A percentile compares a stretch with the other conserved stretches of the same genome.
These are phyloP conservation scores for Pangasius djambal DNA, from an alignment of 2,797 vertebrate genomes.

Conservation along the genomic window DNA sequence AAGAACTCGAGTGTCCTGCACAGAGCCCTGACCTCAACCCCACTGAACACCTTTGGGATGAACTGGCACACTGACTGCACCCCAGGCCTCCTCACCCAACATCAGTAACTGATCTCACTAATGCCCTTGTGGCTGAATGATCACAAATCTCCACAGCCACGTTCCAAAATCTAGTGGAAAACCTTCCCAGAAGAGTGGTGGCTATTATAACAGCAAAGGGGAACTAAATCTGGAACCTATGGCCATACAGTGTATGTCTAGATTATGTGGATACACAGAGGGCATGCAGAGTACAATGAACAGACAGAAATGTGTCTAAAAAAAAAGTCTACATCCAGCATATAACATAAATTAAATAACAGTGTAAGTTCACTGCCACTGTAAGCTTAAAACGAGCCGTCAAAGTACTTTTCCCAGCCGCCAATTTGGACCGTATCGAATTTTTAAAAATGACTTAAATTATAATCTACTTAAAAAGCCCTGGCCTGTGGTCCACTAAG, in stretches of 20 bases:
- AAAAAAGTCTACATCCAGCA: neutral
- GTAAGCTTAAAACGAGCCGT: neutral
- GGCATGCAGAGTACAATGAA: neutral
- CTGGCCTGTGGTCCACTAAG: neutral
- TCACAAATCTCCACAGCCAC: neutral
- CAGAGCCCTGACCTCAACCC: neutral
- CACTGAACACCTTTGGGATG: neutral
- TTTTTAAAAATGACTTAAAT: constrained; percentile 15
- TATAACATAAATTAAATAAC: neutral
- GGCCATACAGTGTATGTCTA: neutral
- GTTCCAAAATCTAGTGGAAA: neutral
- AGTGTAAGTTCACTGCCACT: neutral
- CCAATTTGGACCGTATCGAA: neutral
- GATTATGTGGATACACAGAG: neutral
- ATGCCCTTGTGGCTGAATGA: neutral
- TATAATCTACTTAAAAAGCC: constrained; percentile 5
- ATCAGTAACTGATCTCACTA: neutral
- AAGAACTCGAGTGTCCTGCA: neutral
- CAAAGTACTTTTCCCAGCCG: neutral
- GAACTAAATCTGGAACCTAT: neutral
- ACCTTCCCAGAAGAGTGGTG: neutral
- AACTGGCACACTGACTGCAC: neutral
- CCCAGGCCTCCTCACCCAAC: neutral
- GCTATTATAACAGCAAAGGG: neutral
- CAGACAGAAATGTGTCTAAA: neutral